Evolutionary conservation across 2,797 vertebrate genomes (phyloP), one percentile per base, ranked within the genome.

Genomic region (Molossus alvarezi): DNA sequence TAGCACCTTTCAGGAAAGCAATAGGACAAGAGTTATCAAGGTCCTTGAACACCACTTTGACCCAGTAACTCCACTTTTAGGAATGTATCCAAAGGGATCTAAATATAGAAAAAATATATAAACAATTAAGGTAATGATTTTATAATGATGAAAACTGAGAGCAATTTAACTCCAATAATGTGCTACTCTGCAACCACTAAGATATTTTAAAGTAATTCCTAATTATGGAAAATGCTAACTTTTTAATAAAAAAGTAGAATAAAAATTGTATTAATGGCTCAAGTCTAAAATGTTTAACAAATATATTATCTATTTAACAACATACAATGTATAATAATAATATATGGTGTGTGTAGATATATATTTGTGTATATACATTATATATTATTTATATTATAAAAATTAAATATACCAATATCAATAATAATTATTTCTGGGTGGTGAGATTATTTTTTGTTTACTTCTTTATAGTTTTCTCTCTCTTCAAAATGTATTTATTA

Each of bases 181-280:
- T 48, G 23, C 13, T 21, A 58, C 33, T 67, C 29, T 12, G 62
- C 0, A 83, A 23, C 11, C 55, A 71, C 25, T 51, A 21, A 87
- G 48, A 29, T 62, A 57, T 37, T 82, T 95, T 71, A 12, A 90
- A 88, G 51, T 67, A 75, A 88, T 94, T 92, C 82, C 76, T 95
- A 64, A 94, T 37, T 37, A n/a, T 37, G 18, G 20, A 17, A 96
- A 76, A 71, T 73, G 33, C 17, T 89, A 41, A 48, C 10, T 65
- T 90, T 90, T 73, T 25, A 90, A 80, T 64, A 27, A 81, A 18
- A 80, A 62, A 75, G 9, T n/a, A 79, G 73, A 81, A 91, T 58
- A 88, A 75, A 89, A 94, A 55, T 6, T 45, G 1, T 75, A 48
- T 37, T 37, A 85, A 45, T 33, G 55, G 11, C 17, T 20, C 25